Percentiles rank a stretch among this genome's conserved stretches.
Conservation (phyloP, 2,113 vertebrate genomes). For the Sander vitreus region DNA sequence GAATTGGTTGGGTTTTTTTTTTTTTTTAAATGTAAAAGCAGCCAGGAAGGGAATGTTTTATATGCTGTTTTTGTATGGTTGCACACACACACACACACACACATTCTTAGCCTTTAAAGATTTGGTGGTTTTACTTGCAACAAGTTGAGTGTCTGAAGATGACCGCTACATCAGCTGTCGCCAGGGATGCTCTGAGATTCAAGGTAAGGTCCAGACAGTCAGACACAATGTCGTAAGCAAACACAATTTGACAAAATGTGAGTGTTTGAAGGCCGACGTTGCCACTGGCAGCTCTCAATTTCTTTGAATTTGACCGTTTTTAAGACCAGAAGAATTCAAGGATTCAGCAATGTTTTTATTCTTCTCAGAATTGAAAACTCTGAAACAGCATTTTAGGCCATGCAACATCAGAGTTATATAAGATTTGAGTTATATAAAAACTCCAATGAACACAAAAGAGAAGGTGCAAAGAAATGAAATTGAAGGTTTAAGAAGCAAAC, state of each 20-base stretch:
- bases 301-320: conserved; percentile 25
- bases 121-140: background rate
- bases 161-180: conserved; percentile 1
- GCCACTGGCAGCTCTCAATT: background rate
- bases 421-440: too few species aligned
- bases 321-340: conserved; percentile 24
- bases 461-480: background rate
- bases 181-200: background rate
- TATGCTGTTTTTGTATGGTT: background rate
- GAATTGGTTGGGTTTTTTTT: background rate
- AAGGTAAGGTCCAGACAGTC: conserved; percentile 48
- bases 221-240: background rate
- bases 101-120: background rate
- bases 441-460: background rate
- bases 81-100: background rate
- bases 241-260: background rate
- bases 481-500: background rate
- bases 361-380: background rate
- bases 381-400: conserved; percentile 9
- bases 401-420: background rate
- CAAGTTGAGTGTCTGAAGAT: conserved; percentile 10
- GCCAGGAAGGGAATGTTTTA: conserved; percentile 1
- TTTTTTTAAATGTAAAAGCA: conserved; percentile 33
- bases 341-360: conserved; percentile 2
- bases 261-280: background rate